Percentiles rank a stretch among this genome's conserved stretches.
phyloP scores from a whole-genome alignment of 1,140 invertebrate species.

The Microplitis demolitor region DNA sequence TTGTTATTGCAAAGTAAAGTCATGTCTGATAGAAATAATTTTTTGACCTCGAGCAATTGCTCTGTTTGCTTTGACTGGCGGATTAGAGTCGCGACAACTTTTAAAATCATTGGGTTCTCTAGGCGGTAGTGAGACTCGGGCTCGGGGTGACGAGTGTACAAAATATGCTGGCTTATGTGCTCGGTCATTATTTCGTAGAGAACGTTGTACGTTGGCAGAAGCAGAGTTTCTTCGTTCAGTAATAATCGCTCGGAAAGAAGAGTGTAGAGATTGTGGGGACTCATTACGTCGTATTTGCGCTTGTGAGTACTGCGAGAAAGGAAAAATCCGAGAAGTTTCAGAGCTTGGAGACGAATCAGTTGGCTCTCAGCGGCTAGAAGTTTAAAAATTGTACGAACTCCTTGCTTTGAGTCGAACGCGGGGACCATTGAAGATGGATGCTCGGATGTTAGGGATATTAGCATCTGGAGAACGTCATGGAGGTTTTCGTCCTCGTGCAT shows the following conservation, averaged over 20 bases:
- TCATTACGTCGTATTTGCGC: slow-evolving; percentile 99
- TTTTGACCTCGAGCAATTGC: slow-evolving; percentile 91
- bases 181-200: slow-evolving; percentile 99
- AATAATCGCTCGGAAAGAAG: slow-evolving; percentile 91
- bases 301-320: slow-evolving; percentile 94
- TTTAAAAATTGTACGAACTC: slow-evolving; percentile 96
- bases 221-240: slow-evolving; percentile 85
- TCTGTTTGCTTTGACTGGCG: slow-evolving; percentile 94
- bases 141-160: slow-evolving; percentile 89
- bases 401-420: slow-evolving; percentile 96
- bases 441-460: slow-evolving; percentile 96
- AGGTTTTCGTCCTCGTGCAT: slow-evolving; percentile 99
- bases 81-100: slow-evolving; percentile 96
- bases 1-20: slow-evolving; percentile 96
- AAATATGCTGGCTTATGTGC: slow-evolving; percentile 92
- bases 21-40: slow-evolving; percentile 96
- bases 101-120: slow-evolving; percentile 99
- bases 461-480: slow-evolving; percentile 95
- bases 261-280: slow-evolving; percentile 96
- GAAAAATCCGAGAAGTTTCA: slow-evolving; percentile 95
- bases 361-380: slow-evolving; percentile 93
- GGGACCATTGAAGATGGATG: slow-evolving; percentile 98
- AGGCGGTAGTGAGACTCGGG: slow-evolving; percentile 92
- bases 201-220: slow-evolving; percentile 95
- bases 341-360: slow-evolving; percentile 90